Evolutionary conservation across 2,888 invertebrate genomes (phyloP).

Genomic region (Conomelus anceps): DNA sequence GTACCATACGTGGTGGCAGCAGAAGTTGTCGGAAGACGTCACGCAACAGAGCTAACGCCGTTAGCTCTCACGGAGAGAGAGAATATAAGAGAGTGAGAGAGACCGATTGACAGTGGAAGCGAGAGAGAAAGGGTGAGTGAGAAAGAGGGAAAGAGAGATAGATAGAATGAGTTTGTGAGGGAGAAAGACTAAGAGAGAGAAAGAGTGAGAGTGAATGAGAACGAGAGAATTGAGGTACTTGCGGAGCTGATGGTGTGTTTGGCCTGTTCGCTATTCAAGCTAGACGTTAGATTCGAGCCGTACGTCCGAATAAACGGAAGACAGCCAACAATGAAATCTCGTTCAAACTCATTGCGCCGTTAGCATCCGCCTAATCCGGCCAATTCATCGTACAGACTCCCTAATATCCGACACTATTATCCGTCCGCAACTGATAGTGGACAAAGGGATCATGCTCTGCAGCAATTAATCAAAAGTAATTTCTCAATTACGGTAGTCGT

Average conservation of each 20-base stretch:
- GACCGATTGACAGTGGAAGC: background rate
- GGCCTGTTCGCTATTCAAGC: background rate
- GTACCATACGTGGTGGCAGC: too few relatives aligned
- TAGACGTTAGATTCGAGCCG: background rate
- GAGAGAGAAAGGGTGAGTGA: background rate
- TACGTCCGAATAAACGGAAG: background rate
- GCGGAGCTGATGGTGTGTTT: background rate
- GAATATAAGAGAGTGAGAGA: too few relatives aligned
- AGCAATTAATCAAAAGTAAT: background rate
- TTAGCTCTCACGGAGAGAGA: too few relatives aligned
- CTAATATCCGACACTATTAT: background rate
- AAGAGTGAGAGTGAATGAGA: background rate
- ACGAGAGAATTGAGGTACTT: background rate
- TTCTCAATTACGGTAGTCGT: background rate
- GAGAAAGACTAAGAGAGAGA: background rate
- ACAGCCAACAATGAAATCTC: background rate
- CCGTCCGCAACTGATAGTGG: too few relatives aligned
- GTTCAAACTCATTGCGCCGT: background rate
- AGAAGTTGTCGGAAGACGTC: too few relatives aligned
- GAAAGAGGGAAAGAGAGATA: background rate
- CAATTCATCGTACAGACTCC: background rate
- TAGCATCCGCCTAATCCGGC: background rate
- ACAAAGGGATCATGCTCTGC: background rate
- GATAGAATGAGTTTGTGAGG: background rate
- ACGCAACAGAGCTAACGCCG: too few relatives aligned